These are phyloP conservation scores for Cephalotes varians DNA, from an alignment of 2,888 invertebrate genomes.

Conservation along the genomic window DNA sequence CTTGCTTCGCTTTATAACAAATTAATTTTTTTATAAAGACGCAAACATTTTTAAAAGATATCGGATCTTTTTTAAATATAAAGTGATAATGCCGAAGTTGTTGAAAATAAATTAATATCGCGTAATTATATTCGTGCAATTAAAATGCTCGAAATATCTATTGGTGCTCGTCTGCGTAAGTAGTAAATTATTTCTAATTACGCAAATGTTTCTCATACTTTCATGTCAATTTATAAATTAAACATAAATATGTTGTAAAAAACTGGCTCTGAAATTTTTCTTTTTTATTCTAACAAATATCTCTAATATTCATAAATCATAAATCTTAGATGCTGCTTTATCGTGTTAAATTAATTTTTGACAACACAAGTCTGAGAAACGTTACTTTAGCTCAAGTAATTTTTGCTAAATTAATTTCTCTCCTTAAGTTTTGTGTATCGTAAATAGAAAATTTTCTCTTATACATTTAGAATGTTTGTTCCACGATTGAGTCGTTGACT, in stretches of 20 bases:
- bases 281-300: not conserved
- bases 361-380: slow-evolving; percentile 69
- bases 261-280: not conserved
- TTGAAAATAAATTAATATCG: slow-evolving; percentile 24
- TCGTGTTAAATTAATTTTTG: not conserved
- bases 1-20: not conserved
- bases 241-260: not conserved
- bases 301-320: not conserved
- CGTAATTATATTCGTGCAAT: slow-evolving; percentile 6
- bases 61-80: not conserved
- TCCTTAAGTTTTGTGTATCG: slow-evolving; percentile 55
- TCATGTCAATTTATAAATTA: slow-evolving; percentile 15
- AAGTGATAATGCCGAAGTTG: not conserved
- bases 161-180: slow-evolving; percentile 76
- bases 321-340: not conserved
- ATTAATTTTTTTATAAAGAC: not conserved
- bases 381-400: slow-evolving; percentile 60
- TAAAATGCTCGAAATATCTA: slow-evolving; percentile 57
- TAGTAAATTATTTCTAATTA: slow-evolving; percentile 60
- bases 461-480: slow-evolving; percentile 63
- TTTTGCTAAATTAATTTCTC: slow-evolving; percentile 56
- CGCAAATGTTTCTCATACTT: slow-evolving; percentile 70
- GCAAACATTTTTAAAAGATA: not conserved
- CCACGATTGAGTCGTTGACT: slow-evolving; percentile 58
- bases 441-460: slow-evolving; percentile 60